Evolutionary conservation across 2,113 vertebrate genomes (phyloP), one percentile per base, ranked within the genome.

Genomic region (Ifrita kowaldi): DNA sequence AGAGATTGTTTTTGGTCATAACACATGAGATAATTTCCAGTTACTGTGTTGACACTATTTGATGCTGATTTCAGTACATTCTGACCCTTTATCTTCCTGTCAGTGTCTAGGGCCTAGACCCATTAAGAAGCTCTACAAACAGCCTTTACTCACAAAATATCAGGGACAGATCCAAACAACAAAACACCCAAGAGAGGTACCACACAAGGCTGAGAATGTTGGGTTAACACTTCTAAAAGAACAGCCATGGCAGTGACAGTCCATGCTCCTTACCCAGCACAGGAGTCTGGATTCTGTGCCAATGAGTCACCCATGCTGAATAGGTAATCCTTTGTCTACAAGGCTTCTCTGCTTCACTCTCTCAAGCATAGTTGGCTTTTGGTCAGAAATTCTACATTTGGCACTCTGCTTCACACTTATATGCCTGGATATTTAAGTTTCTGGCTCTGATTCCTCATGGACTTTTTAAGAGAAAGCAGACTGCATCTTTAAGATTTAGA

Each of bases 201-300:
- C 12, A 23, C 2, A 27, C 10, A 44, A 70, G 44, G 41, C 19
- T 11, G 2, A 62, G 55, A n/a, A 30, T 22, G 9, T 18, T 5
- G 1, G 6, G 32, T 56, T 35, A 81, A 60, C 12, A 11, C 13
- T 59, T 82, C 30, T 33, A 20, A 79, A 59, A 30, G 20, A 60
- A 16, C 50, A 93, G 13, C 8, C 15, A 7, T 5, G 49, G 17
- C 44, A 55, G 20, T 33, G 49, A 22, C 19, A 59, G 12, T 22
- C 26, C 28, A 23, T 63, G 11, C 5, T 49, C 35, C 60, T 63
- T 53, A 49, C 6, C 13, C 11, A 35, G 32, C 20, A 23, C 6
- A 1, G 0, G 3, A 44, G 18, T 27, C 42, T 62, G 35, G 16
- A 39, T n/a, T 6, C 15, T 12, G 14, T 37, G 49, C 5, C 42